Percentiles rank a stretch among this genome's conserved stretches.
Conservation (phyloP, 2,888 invertebrate genomes). For the Lymantria monacha region DNA sequence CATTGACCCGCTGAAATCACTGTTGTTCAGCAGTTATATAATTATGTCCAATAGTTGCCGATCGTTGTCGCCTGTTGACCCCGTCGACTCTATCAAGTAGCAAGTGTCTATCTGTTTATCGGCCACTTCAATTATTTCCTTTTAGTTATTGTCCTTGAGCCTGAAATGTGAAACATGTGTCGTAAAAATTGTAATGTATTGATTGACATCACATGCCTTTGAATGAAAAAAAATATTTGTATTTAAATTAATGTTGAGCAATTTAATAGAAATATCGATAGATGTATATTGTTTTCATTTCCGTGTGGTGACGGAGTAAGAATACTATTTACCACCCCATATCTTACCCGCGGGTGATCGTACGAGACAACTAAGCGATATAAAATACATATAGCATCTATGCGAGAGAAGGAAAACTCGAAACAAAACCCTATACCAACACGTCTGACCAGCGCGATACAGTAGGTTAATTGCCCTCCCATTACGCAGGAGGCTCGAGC, state of each 20-base stretch:
- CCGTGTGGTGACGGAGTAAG: too few relatives aligned
- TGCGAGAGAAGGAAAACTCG: too few relatives aligned
- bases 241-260: constrained; percentile 1
- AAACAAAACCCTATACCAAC: too few relatives aligned
- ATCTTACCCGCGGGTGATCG: too few relatives aligned
- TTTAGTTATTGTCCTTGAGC: constrained; percentile 51
- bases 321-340: too few relatives aligned
- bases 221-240: constrained; percentile 18
- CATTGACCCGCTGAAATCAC: constrained; percentile 72
- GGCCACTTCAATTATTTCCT: constrained; percentile 61
- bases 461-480: too few relatives aligned
- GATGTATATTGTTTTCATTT: too few relatives aligned
- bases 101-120: constrained; percentile 63
- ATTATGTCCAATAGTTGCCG: constrained; percentile 60
- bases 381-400: too few relatives aligned
- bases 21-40: constrained; percentile 65
- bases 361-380: too few relatives aligned
- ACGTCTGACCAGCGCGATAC: too few relatives aligned
- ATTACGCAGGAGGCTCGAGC: too few relatives aligned
- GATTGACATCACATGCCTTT: constrained; percentile 34
- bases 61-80: constrained; percentile 69
- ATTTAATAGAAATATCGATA: too few relatives aligned
- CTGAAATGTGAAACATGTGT: constrained; percentile 23
- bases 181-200: constrained; percentile 43
- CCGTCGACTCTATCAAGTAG: constrained; percentile 58